Percentiles rank a stretch among this genome's conserved stretches.
Evolutionary conservation across 2,888 invertebrate genomes (phyloP).

Genomic region (Drosophila recens): DNA sequence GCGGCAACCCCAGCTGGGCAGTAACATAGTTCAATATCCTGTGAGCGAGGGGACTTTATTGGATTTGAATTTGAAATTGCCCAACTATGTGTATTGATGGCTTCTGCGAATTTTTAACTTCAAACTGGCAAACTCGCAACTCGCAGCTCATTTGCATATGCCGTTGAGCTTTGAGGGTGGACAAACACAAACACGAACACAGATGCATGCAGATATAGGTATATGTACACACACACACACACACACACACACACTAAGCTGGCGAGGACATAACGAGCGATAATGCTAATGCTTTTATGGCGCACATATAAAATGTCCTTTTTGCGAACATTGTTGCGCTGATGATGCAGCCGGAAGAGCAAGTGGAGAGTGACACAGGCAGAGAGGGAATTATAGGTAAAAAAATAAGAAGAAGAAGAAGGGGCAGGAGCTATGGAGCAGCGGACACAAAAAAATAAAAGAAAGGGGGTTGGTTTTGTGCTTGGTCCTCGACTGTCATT

Average conservation of each 20-base stretch:
- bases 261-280: slow-evolving; percentile 79
- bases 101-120: slow-evolving; percentile 55
- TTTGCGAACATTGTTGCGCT: slow-evolving; percentile 78
- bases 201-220: not conserved
- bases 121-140: slow-evolving; percentile 18
- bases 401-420: not conserved
- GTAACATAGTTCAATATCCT: slow-evolving; percentile 58
- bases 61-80: slow-evolving; percentile 74
- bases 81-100: slow-evolving; percentile 73
- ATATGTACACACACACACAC: slow-evolving; percentile 12
- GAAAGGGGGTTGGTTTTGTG: slow-evolving; percentile 43
- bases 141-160: slow-evolving; percentile 70
- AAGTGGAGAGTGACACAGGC: not conserved
- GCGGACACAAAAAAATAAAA: slow-evolving; percentile 21
- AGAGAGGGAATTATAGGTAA: not conserved
- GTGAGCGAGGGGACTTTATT: slow-evolving; percentile 57
- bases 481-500: slow-evolving; percentile 49
- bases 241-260: slow-evolving; percentile 17
- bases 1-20: slow-evolving; percentile 58
- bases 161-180: slow-evolving; percentile 62
- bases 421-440: slow-evolving; percentile 30
- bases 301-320: slow-evolving; percentile 81
- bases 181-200: slow-evolving; percentile 40
- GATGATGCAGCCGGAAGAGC: slow-evolving; percentile 47
- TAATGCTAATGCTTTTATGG: slow-evolving; percentile 82